Evolutionary conservation across 2,888 invertebrate genomes (phyloP).

Genomic region (Dolichopus griseipennis): DNA sequence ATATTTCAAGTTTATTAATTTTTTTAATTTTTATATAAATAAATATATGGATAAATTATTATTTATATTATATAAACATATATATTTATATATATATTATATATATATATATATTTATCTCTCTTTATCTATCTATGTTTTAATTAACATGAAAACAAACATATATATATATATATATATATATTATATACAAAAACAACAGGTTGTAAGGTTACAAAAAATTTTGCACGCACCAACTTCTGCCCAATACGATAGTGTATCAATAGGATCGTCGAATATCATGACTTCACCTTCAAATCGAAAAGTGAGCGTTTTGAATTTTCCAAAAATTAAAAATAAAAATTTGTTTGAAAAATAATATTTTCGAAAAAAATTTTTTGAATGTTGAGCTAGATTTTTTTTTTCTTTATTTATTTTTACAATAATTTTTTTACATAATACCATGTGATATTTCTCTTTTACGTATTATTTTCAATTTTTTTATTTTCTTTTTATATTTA

Average conservation of each 20-base stretch:
- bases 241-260: constrained; percentile 40
- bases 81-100: too few species aligned
- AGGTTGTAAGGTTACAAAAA: constrained; percentile 74
- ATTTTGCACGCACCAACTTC: constrained; percentile 63
- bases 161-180: too few species aligned
- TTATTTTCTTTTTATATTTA: too few species aligned
- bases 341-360: neutral
- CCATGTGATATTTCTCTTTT: too few species aligned
- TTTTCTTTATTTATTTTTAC: too few species aligned
- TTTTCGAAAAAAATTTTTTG: neutral
- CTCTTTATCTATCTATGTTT: constrained; percentile 7
- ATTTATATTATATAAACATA: too few species aligned
- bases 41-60: too few species aligned
- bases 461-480: too few species aligned
- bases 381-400: constrained; percentile 1
- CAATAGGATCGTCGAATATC: constrained; percentile 42
- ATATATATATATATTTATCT: constrained; percentile 10
- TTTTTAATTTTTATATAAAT: neutral
- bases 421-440: too few species aligned
- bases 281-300: constrained; percentile 24
- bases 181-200: too few species aligned
- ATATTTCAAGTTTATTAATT: neutral
- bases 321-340: neutral
- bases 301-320: constrained; percentile 19
- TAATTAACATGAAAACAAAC: constrained; percentile 7